Percentiles rank a stretch among this genome's conserved stretches.
Evolutionary conservation across 2,113 vertebrate species (phyloP).

Genomic region (Cygnus buccinator): DNA sequence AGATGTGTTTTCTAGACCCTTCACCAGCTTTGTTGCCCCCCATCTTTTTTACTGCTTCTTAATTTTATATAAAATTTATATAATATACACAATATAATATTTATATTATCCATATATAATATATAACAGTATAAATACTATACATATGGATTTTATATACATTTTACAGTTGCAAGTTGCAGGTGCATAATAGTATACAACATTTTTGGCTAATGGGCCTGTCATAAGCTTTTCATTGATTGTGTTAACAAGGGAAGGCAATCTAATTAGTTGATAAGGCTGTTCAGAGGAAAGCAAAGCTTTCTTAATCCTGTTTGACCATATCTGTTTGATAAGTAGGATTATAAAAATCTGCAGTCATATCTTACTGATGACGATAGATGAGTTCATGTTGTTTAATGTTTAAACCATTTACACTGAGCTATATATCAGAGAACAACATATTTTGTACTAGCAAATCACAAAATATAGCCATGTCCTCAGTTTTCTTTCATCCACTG

Average conservation of each 20-base stretch:
- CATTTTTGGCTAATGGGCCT: background rate
- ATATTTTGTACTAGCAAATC: background rate
- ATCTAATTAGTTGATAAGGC: background rate
- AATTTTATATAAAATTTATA: no score
- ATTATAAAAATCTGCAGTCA: background rate
- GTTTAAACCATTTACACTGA: background rate
- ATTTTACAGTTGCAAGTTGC: background rate
- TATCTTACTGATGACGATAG: background rate
- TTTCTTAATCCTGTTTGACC: background rate
- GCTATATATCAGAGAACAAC: background rate
- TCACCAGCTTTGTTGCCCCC: no score
- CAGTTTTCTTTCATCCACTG: background rate
- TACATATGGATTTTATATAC: background rate
- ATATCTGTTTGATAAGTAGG: background rate
- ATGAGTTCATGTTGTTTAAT: background rate
- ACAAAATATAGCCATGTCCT: background rate
- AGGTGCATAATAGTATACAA: background rate
- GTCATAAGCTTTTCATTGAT: background rate
- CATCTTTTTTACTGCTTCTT: no score
- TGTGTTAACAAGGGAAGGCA: background rate
- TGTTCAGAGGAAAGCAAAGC: background rate
- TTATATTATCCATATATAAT: no score
- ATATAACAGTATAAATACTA: no score
- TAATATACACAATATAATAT: no score
- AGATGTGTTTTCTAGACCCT: no score